These are phyloP conservation scores for Euphydryas editha DNA, from an alignment of 2,888 invertebrate genomes.

Conservation along the genomic window DNA sequence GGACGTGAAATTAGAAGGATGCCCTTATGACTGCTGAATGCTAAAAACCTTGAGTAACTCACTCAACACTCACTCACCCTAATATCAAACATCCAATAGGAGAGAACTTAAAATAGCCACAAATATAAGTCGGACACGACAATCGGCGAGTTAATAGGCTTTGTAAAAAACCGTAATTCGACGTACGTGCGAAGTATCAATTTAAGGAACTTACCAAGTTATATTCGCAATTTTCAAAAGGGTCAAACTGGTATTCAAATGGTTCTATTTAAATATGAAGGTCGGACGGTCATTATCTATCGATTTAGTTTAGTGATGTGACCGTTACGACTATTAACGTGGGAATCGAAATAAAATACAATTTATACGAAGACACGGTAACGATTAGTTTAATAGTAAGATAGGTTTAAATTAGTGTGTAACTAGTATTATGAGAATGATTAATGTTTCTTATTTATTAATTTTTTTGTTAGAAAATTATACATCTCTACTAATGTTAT, in stretches of 20 bases:
- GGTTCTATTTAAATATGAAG: conserved; percentile 40
- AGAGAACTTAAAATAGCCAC: conserved; percentile 51
- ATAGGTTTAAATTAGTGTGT: not conserved
- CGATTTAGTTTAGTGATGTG: conserved; percentile 40
- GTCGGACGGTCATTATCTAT: conserved; percentile 44
- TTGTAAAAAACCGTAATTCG: conserved; percentile 64
- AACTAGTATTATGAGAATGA: not conserved
- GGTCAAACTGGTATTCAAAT: conserved; percentile 42
- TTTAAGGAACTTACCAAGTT: conserved; percentile 55
- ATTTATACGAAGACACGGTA: conserved; percentile 7
- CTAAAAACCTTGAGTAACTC: conserved; percentile 10
- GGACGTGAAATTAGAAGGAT: too few species aligned
- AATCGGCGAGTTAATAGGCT: conserved; percentile 74
- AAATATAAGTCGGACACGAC: conserved; percentile 51
- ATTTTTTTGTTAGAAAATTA: not conserved
- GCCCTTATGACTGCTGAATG: not conserved
- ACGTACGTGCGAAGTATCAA: conserved; percentile 62
- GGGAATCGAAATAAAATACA: conserved; percentile 34
- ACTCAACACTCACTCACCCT: too few species aligned
- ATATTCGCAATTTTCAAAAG: conserved; percentile 48
- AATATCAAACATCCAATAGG: conserved; percentile 53
- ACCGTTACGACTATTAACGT: conserved; percentile 43
- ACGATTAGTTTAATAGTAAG: conserved; percentile 7
- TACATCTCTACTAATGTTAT: not conserved
- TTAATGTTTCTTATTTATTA: not conserved